Base-by-base conservation (phyloP, 1,140 invertebrate species). In the Calliphora vicina region DNA sequence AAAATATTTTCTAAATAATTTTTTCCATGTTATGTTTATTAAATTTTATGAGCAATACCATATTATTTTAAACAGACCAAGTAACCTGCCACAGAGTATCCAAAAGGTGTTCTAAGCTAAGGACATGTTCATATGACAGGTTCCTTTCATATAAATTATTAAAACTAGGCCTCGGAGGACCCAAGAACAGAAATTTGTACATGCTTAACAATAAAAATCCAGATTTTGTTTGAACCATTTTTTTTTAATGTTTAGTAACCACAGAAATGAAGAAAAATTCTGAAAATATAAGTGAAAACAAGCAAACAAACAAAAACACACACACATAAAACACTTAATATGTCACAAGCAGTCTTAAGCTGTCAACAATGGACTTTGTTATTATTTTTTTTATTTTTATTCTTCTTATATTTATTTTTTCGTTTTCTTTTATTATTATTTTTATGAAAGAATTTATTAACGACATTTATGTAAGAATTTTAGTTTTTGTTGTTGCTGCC, bases 381-480 rank as follows among this genome's bases (percentile, higher is more conserved):
- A 57, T n/a, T 57, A n/a, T n/a, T 27, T 26, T 25, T 74, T 3
- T 26, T 74, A n/a, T 15, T 15, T 29, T 35, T 15, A 2, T n/a
- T 74, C 26, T 15, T 74, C 9, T 3, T 9, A n/a, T 35, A n/a
- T n/a, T 12, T 27, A 12, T 25, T 73, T 15, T 20, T 74, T 15
- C 71, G 25, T 27, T 73, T 73, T 27, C 71, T 73, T 12, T 15
- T 74, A 26, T 74, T 74, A 27, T n/a, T 74, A 29, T 74, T 27
- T 74, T 35, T 27, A 29, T 74, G 72, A 29, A 35, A 27, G 72
- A n/a, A 74, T 74, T 74, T 74, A 74, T 74, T 74, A 35, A 74
- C n/a, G 72, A 35, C 27, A 74, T 74, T 74, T 74, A 74, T 74
- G 72, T 74, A 35, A 29, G 27, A n/a, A 6, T 73, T 29, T 27